phyloP scores from a whole-genome alignment of 2,888 invertebrate genomes.

The Erebia ligea region DNA sequence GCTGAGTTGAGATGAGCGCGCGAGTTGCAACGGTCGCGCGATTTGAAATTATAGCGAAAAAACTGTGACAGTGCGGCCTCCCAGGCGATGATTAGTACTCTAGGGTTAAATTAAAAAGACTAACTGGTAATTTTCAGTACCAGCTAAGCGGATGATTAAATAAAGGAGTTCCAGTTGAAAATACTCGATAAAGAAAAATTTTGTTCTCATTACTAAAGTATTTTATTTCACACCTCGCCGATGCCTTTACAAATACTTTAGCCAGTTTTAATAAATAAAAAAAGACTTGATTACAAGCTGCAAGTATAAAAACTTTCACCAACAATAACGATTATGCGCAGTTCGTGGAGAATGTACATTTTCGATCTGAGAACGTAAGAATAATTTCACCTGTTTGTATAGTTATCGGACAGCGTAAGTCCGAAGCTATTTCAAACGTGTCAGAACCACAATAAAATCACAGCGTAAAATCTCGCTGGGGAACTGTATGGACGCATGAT shows the following conservation, averaged over 20 bases:
- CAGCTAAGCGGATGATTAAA: background rate
- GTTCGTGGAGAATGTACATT: slow-evolving; percentile 61
- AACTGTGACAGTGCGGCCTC: too few species aligned
- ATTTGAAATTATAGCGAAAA: too few species aligned
- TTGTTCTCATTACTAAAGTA: slow-evolving; percentile 66
- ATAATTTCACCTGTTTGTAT: slow-evolving; percentile 40
- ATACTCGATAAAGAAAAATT: slow-evolving; percentile 58
- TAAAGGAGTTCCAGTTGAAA: slow-evolving; percentile 22
- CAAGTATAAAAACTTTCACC: slow-evolving; percentile 73
- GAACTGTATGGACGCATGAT: background rate
- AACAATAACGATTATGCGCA: slow-evolving; percentile 79
- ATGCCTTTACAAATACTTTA: slow-evolving; percentile 75
- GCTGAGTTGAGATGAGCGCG: too few species aligned
- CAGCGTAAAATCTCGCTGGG: background rate
- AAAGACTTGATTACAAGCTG: slow-evolving; percentile 78
- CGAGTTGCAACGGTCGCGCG: too few species aligned
- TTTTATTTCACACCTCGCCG: slow-evolving; percentile 74
- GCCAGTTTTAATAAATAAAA: slow-evolving; percentile 57
- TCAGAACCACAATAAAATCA: background rate
- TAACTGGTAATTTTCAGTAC: background rate
- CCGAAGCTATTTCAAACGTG: background rate
- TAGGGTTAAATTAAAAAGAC: too few species aligned
- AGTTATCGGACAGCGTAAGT: slow-evolving; percentile 52
- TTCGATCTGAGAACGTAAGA: slow-evolving; percentile 41
- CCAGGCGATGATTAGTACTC: too few species aligned